phyloP scores from a whole-genome alignment of 1,140 invertebrate species.

The Pissodes strobi region DNA sequence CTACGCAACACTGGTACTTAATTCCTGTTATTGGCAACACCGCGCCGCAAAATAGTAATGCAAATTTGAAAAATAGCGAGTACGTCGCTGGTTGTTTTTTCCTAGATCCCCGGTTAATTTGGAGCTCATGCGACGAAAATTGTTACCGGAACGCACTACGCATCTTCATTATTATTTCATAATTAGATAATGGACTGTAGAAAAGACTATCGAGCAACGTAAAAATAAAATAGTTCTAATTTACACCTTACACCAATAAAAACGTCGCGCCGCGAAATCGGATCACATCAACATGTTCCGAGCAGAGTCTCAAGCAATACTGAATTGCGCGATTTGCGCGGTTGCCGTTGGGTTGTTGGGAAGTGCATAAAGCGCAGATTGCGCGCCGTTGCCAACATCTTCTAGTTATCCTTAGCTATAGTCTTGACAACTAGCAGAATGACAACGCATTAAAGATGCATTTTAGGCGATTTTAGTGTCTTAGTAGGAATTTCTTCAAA shows the following conservation, averaged over 20 bases:
- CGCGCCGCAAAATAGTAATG: not conserved
- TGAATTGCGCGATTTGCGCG: conserved; percentile 33
- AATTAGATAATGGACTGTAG: not conserved
- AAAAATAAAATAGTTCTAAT: not conserved
- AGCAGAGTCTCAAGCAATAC: conserved; percentile 6
- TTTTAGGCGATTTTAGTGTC: no score
- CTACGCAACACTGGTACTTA: not conserved
- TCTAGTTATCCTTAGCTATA: no score
- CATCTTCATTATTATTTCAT: no score
- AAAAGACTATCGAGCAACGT: not conserved
- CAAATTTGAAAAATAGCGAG: not conserved
- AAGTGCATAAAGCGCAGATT: conserved; percentile 23
- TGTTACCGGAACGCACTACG: not conserved
- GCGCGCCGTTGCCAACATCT: conserved; percentile 11
- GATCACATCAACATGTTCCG: not conserved
- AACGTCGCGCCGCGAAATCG: not conserved
- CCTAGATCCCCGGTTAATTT: no score
- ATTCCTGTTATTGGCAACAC: not conserved
- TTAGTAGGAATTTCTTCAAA: no score
- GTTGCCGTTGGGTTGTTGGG: conserved; percentile 7
- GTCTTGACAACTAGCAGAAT: no score
- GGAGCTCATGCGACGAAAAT: no score
- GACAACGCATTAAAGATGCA: no score
- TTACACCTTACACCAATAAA: no score
- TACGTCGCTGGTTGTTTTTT: conserved; percentile 1